Percentiles rank a stretch among this genome's conserved stretches.
Conservation (phyloP, 2,113 vertebrate genomes). For the Mustelus asterias region DNA sequence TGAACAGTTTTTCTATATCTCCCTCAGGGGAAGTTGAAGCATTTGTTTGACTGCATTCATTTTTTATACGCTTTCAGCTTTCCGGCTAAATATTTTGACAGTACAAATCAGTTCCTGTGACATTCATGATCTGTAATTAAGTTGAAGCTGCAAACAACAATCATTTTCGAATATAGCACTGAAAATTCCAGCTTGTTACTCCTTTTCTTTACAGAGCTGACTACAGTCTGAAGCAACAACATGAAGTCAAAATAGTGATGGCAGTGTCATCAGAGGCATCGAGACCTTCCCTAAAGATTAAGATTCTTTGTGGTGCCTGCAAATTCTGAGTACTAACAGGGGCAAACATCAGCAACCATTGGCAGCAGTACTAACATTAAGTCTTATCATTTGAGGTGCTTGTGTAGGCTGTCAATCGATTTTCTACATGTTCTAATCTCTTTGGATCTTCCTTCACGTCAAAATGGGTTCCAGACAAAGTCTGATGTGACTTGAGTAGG, state of each 20-base stretch:
- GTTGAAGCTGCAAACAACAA: neutral
- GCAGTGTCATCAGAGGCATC: neutral
- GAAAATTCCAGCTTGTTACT: neutral
- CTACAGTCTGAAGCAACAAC: neutral
- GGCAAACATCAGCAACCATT: neutral
- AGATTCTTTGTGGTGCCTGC: neutral
- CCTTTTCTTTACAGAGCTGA: neutral
- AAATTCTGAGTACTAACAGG: neutral
- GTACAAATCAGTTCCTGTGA: neutral
- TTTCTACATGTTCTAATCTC: neutral
- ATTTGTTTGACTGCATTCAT: slow-evolving; percentile 1
- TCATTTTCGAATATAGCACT: neutral
- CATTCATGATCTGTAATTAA: neutral
- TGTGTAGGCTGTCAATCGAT: neutral
- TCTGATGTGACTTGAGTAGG: neutral
- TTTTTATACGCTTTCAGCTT: neutral
- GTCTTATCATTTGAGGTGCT: neutral
- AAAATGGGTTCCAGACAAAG: neutral
- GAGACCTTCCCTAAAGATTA: neutral
- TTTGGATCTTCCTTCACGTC: neutral
- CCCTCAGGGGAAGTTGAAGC: neutral
- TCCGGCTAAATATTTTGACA: slow-evolving; percentile 19
- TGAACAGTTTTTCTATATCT: neutral
- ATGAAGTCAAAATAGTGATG: neutral
- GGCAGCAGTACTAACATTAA: neutral